Evolutionary conservation across 53 echinoderm and acorn worm species (phyloP).

Genomic region (Holothuria leucospilota): DNA sequence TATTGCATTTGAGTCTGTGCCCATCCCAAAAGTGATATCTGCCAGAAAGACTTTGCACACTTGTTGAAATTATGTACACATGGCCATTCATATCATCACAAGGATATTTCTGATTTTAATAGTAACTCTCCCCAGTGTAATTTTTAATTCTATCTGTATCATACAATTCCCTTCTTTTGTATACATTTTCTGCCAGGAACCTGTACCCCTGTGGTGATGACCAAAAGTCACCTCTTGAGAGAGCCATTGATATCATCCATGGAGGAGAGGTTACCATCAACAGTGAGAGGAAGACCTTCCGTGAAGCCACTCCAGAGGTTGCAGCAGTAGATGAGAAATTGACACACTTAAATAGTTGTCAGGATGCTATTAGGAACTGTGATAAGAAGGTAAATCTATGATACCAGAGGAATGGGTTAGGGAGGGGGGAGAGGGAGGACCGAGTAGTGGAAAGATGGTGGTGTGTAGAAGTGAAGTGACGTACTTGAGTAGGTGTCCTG

Average conservation of each 20-base stretch:
- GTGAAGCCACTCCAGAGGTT: conserved; percentile 32
- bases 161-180: not conserved
- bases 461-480: not conserved
- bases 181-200: conserved; percentile 13
- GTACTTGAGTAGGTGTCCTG: not conserved
- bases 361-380: conserved; percentile 33
- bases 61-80: no score
- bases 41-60: no score
- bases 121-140: no score
- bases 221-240: conserved; percentile 29
- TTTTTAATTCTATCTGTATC: no score
- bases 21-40: no score
- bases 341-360: not conserved
- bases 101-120: no score
- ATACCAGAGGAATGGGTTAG: not conserved
- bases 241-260: conserved; percentile 26
- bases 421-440: no score
- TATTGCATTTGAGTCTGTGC: no score
- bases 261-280: conserved; percentile 15
- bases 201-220: not conserved
- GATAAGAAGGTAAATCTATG: conserved; percentile 19
- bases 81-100: no score
- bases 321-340: conserved; percentile 35
- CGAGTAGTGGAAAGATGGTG: not conserved
- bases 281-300: conserved; percentile 14